Conservation (phyloP, 2,797 vertebrate genomes). For the Antrozous pallidus region DNA sequence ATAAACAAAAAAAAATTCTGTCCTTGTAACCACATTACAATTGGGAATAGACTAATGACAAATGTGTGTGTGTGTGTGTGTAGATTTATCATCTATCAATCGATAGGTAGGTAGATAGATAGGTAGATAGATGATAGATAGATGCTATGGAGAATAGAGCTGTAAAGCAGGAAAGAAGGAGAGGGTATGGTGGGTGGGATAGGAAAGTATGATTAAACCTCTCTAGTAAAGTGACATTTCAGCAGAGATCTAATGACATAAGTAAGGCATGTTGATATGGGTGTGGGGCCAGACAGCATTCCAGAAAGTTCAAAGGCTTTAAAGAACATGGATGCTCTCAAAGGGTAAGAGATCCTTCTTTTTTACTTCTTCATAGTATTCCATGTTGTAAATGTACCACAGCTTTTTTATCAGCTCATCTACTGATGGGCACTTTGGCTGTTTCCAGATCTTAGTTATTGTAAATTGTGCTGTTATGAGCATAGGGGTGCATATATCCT, state of each 20-base stretch:
- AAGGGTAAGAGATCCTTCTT: no score
- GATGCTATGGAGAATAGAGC: not conserved
- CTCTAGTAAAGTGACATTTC: not conserved
- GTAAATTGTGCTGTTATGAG: no score
- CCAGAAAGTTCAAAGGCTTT: not conserved
- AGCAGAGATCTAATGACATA: not conserved
- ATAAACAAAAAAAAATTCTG: no score
- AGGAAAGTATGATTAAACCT: not conserved
- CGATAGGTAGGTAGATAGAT: not conserved
- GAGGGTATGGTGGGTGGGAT: not conserved
- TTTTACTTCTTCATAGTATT: no score
- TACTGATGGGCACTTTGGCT: no score
- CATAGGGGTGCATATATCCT: no score
- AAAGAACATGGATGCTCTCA: not conserved
- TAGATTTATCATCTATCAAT: not conserved
- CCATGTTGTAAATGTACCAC: no score
- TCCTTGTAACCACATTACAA: not conserved
- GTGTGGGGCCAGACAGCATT: not conserved
- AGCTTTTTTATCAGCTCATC: no score
- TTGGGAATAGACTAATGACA: not conserved
- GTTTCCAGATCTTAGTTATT: no score
- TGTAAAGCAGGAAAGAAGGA: not conserved
- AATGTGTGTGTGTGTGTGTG: not conserved
- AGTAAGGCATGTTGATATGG: not conserved
- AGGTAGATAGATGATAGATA: not conserved